phyloP scores from a whole-genome alignment of 2,797 vertebrate species.

The Darevskia mixta region DNA sequence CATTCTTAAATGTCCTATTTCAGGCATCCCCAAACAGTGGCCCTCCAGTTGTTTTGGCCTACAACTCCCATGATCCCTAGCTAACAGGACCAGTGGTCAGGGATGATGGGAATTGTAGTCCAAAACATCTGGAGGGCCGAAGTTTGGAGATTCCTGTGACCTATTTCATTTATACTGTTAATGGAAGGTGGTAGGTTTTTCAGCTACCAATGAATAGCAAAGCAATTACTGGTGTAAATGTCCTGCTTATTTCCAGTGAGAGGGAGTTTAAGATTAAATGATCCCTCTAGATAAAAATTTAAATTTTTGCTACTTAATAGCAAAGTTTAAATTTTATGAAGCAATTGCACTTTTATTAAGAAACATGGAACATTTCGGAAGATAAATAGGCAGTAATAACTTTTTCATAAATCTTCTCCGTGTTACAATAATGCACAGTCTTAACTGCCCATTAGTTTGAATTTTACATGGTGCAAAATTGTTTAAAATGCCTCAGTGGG shows the following conservation, averaged over 20 bases:
- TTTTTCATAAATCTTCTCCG: background rate
- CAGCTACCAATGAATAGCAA: constrained; percentile 42
- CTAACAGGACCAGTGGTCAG: too few relatives aligned
- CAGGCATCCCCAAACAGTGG: constrained; percentile 19
- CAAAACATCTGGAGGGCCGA: too few relatives aligned
- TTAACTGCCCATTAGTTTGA: background rate
- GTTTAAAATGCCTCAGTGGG: background rate
- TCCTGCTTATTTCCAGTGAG: background rate
- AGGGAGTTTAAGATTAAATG: constrained; percentile 24
- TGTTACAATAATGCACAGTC: background rate
- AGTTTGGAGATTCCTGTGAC: background rate
- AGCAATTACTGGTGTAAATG: constrained; percentile 38
- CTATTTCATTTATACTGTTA: constrained; percentile 78
- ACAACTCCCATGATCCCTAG: too few relatives aligned
- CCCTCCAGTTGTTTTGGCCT: too few relatives aligned
- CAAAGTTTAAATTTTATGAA: background rate
- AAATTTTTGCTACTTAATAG: background rate
- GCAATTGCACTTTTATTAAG: background rate
- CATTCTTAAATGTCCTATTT: constrained; percentile 71
- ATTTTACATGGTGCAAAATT: background rate
- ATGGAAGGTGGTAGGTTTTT: constrained; percentile 83
- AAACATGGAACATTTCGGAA: too few relatives aligned
- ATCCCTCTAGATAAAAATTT: background rate
- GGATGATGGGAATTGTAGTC: too few relatives aligned
- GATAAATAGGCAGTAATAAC: background rate